These are phyloP conservation scores for Pogonomyrmex californicus DNA, from an alignment of 1,140 invertebrate genomes.

Conservation along the genomic window DNA sequence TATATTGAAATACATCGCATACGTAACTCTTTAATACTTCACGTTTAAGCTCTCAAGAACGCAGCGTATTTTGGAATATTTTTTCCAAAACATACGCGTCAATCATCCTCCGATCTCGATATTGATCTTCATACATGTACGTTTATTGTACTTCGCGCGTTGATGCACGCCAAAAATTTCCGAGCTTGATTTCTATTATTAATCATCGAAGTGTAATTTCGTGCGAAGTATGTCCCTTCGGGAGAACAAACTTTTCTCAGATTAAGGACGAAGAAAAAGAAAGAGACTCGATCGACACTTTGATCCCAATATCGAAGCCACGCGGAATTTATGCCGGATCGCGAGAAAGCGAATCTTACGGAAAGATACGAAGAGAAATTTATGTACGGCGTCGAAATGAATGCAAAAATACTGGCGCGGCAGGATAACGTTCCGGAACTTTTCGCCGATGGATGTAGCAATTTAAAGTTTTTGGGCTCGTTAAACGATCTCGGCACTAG, in stretches of 20 bases:
- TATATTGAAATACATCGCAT: neutral
- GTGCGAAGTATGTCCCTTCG: neutral
- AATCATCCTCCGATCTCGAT: neutral
- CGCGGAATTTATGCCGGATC: constrained; percentile 56
- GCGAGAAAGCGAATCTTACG: constrained; percentile 42
- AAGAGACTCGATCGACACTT: neutral
- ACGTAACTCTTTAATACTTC: neutral
- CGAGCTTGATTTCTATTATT: constrained; percentile 7
- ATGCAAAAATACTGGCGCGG: constrained; percentile 50
- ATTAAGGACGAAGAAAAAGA: neutral
- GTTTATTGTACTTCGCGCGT: constrained; percentile 4
- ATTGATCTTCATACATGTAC: constrained; percentile 11
- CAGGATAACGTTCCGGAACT: constrained; percentile 38
- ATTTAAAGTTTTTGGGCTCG: constrained; percentile 51
- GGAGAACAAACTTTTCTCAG: constrained; percentile 26
- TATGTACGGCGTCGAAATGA: constrained; percentile 46
- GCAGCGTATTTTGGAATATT: neutral
- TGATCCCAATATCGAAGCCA: constrained; percentile 40
- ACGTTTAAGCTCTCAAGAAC: neutral
- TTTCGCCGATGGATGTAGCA: constrained; percentile 41
- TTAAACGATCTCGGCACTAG: constrained; percentile 31
- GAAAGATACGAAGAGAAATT: constrained; percentile 53
- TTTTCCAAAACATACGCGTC: neutral
- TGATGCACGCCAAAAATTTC: constrained; percentile 2
- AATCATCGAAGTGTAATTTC: constrained; percentile 44